Conservation (phyloP, 2,113 vertebrate genomes). For the Rynchops niger region DNA sequence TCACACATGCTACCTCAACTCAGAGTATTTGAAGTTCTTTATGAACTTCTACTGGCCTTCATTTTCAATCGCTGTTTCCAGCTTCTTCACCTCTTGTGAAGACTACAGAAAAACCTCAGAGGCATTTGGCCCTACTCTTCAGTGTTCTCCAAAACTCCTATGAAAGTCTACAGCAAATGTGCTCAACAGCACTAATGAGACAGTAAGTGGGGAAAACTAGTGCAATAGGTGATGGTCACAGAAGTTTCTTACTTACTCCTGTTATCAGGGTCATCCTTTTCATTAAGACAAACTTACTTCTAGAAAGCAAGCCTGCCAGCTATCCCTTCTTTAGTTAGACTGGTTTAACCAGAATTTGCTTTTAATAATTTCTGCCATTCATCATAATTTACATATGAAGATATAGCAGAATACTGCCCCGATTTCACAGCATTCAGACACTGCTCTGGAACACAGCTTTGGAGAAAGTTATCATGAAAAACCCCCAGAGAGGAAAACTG, state of each 20-base stretch:
- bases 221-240: rapidly evolving
- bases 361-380: background rate
- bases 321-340: background rate
- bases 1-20: background rate
- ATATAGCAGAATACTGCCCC: background rate
- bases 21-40: background rate
- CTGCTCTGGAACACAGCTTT: background rate
- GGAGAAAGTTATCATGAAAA: rapidly evolving
- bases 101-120: background rate
- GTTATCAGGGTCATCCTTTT: background rate
- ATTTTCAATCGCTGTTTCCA: rapidly evolving
- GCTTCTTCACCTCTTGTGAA: background rate
- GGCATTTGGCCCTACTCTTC: background rate
- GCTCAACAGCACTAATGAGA: background rate
- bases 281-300: background rate
- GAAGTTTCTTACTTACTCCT: background rate
- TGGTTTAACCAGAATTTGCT: background rate
- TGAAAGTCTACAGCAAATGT: rapidly evolving
- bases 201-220: rapidly evolving
- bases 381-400: background rate
- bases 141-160: background rate
- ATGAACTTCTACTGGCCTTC: background rate
- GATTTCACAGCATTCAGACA: background rate
- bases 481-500: rapidly evolving
- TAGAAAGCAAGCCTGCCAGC: background rate